Evolutionary conservation across 2,113 vertebrate species (phyloP), one percentile per base, ranked within the genome.

Genomic region (Acanthochromis polyacanthus): DNA sequence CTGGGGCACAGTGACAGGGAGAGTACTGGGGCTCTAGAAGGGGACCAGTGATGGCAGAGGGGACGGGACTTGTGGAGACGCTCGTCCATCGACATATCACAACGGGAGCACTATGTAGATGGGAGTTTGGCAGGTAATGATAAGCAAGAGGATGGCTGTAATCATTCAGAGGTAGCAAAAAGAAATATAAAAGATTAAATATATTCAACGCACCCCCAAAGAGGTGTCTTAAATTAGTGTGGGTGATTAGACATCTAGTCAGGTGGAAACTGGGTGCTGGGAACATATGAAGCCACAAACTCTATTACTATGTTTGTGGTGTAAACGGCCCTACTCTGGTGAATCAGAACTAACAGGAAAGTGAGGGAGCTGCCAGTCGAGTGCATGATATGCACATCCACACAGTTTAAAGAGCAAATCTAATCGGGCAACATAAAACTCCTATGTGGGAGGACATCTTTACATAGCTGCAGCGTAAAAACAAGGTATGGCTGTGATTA

Each of bases 1-100:
- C 88, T 64, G 84, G 75, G 84, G 85, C 80, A 83, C 76, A 65
- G 80, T 65, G 70, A 83, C 40, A 76, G 78, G 59, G 53, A 65
- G 84, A 45, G 74, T 73, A 71, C 65, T 86, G 78, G 78, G 75
- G 82, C 73, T 77, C 8, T 6, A 60, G 71, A 57, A 75, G 59
- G 43, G 72, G 76, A 51, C 36, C 60, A 11, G 51, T 38, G 74
- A 60, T 51, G 51, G 59, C 66, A 76, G 38, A 40, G 19, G 32
- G 6, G 52, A 72, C 32, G 19, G 69, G 23, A 57, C n/a, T 17
- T 32, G 48, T 45, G n/a, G 14, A 80, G 48, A 75, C 45, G n/a
- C 0, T 12, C 2, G n/a, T 65, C 12, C 6, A 10, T 36, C 3
- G 4, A 55, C 15, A 11, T 51, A 45, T 30, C 4, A 46, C 3